Evolutionary conservation across 2,113 vertebrate species (phyloP), one percentile per base, ranked within the genome.

Genomic region (Myotis brandtii): DNA sequence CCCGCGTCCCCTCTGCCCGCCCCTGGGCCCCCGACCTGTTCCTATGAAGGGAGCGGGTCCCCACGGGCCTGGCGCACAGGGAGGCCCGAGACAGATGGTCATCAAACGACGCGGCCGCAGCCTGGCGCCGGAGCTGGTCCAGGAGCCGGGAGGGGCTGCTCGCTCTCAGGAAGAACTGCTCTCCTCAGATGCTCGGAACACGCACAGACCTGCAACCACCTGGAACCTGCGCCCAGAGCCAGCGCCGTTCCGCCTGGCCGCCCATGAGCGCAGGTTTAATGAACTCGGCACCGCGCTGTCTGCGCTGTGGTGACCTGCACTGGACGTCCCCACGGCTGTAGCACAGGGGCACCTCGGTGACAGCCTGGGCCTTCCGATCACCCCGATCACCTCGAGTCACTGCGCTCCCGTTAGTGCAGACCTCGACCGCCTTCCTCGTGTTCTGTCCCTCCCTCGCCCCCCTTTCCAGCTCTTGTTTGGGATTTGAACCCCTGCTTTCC

Each of bases 401-500:
- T 50, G 18, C 2, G 18, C 6, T 56, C 54, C 54, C 46, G 16
- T 32, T 20, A 6, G 13, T 0, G 7, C 20, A 7, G 79, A 54
- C 6, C 72, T 52, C 20, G 75, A 46, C 62, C 20, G 91, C 96
- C 2, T 17, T 73, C 73, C 89, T 85, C 40, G 50, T 80, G 48
- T 62, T 95, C 84, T 52, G 62, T 6, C 5, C 52, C 52, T 2
- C 52, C 18, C 52, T 6, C 40, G 1, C 6, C 30, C 94, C 21
- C 48, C 89, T 20, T 56, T 37, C 91, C 80, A 50, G 52, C 80
- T 91, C 96, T 80, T 2, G 85, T 34, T 95, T 96, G 93, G 85
- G 67, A 69, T 91, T 67, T 46, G 92, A 94, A 93, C 70, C 64
- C 50, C 56, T 95, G 86, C 67, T 86, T 83, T 97, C 88, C 91